Evolutionary conservation across 2,113 vertebrate genomes (phyloP).

Genomic region (Sturnira hondurensis): DNA sequence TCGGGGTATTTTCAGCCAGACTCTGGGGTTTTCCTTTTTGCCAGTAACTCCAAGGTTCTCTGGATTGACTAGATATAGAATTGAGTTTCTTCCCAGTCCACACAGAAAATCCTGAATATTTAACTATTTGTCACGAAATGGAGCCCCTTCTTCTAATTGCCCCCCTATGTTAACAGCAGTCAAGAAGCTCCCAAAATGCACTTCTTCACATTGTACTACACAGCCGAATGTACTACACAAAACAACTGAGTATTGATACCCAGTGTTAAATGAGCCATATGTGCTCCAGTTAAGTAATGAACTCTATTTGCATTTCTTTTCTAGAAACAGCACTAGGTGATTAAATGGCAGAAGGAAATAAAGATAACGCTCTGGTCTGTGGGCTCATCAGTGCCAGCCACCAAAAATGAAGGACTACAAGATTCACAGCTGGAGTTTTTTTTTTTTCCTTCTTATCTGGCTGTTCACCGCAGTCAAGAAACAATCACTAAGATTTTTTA

Average conservation of each 20-base stretch:
- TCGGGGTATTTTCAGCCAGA: background rate
- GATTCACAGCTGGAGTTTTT: background rate
- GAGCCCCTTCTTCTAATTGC: background rate
- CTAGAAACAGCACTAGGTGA: background rate
- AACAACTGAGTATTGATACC: background rate
- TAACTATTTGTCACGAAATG: background rate
- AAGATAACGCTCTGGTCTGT: background rate
- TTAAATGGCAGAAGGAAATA: constrained; percentile 33
- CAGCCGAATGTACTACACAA: background rate
- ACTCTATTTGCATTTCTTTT: constrained; percentile 4
- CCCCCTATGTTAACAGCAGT: background rate
- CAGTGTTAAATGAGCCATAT: background rate
- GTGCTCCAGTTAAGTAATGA: background rate
- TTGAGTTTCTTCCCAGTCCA: background rate
- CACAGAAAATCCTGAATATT: background rate
- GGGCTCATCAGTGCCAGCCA: background rate
- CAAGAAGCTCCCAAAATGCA: background rate
- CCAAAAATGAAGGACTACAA: background rate
- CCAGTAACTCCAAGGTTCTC: background rate
- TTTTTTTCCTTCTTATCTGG: background rate
- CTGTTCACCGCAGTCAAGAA: background rate
- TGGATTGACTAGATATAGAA: background rate
- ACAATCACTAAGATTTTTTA: background rate
- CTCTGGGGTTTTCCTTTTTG: background rate
- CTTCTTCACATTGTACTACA: background rate